phyloP scores from a whole-genome alignment of 2,797 vertebrate species.

The Synaphobranchus kaupii region DNA sequence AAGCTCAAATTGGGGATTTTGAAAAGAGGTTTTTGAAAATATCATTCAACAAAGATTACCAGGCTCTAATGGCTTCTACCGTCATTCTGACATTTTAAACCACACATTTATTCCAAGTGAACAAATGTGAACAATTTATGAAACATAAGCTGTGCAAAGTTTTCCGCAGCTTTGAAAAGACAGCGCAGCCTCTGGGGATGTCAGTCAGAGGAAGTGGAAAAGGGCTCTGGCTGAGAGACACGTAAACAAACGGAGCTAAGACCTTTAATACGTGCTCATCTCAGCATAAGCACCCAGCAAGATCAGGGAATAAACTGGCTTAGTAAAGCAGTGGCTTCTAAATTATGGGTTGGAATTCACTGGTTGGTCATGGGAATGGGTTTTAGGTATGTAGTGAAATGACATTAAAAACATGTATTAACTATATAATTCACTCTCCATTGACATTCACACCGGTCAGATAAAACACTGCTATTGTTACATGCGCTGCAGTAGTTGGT shows the following conservation, averaged over 20 bases:
- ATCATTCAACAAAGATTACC: too few species aligned
- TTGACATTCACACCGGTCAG: neutral
- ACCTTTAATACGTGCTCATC: neutral
- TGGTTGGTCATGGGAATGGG: too few species aligned
- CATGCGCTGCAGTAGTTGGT: neutral
- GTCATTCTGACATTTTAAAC: too few species aligned
- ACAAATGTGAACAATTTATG: too few species aligned
- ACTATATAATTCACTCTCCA: neutral
- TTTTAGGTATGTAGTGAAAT: neutral
- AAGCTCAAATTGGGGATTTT: too few species aligned
- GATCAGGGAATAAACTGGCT: too few species aligned
- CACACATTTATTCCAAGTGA: too few species aligned
- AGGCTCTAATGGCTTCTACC: too few species aligned
- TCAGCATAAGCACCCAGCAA: too few species aligned
- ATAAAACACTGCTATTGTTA: neutral
- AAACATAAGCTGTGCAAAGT: too few species aligned
- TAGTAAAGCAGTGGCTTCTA: too few species aligned
- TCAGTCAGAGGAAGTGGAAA: neutral
- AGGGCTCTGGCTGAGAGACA: neutral
- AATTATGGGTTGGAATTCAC: neutral
- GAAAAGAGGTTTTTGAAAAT: too few species aligned
- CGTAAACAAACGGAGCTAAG: neutral
- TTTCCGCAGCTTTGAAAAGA: neutral
- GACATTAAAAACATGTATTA: neutral
- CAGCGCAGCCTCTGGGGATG: neutral